Conservation (phyloP, 1,140 invertebrate genomes). For the Calephelis virginiensis region DNA sequence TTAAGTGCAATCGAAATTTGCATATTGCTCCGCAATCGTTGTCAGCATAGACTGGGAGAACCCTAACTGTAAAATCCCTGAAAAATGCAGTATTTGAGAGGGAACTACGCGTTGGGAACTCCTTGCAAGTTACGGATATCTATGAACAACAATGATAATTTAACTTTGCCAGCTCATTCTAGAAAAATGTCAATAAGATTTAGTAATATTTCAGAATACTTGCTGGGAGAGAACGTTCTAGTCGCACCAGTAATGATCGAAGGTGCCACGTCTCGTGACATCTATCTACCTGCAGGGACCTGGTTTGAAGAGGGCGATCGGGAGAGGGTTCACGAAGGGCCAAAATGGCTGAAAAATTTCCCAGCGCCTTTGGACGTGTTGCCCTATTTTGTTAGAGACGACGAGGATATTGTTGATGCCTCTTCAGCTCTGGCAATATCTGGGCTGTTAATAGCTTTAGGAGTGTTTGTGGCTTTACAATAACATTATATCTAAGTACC, state of each 20-base stretch:
- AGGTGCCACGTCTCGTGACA: slow-evolving; percentile 82
- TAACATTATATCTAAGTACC: neutral
- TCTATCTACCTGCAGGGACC: slow-evolving; percentile 86
- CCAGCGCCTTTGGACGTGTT: slow-evolving; percentile 82
- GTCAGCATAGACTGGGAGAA: no score
- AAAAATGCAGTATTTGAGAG: no score
- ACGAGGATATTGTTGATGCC: slow-evolving; percentile 20
- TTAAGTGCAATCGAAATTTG: no score
- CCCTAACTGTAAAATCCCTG: no score
- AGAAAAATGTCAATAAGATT: no score
- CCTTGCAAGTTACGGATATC: no score
- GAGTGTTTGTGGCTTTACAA: slow-evolving; percentile 25
- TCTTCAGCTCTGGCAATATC: slow-evolving; percentile 23
- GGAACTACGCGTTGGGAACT: no score
- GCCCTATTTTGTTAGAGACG: slow-evolving; percentile 80
- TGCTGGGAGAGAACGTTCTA: slow-evolving; percentile 90
- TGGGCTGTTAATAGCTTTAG: slow-evolving; percentile 33
- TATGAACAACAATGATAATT: no score
- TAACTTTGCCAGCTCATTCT: no score
- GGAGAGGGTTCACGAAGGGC: slow-evolving; percentile 77
- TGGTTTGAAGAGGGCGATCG: slow-evolving; percentile 81
- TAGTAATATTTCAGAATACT: slow-evolving; percentile 82
- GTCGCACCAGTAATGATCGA: slow-evolving; percentile 89
- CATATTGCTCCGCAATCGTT: no score
- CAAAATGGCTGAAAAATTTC: slow-evolving; percentile 83